Evolutionary conservation across 2,888 invertebrate species (phyloP).

Genomic region (Hirtodrosophila alboralis): DNA sequence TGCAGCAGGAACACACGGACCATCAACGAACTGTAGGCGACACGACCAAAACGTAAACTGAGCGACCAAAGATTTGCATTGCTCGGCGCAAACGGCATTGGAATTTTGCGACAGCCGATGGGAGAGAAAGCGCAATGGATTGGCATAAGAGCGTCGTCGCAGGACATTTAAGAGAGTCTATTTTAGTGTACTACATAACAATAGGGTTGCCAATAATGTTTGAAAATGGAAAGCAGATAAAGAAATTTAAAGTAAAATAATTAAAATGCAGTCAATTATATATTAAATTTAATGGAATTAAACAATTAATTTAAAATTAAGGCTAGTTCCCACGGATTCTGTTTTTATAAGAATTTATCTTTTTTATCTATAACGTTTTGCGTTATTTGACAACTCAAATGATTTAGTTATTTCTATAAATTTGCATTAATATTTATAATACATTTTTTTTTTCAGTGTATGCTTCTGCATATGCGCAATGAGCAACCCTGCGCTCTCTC

Average conservation of each 20-base stretch:
- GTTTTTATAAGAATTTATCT: too few relatives aligned
- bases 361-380: too few relatives aligned
- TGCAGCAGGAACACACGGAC: constrained; percentile 56
- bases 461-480: constrained; percentile 64
- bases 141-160: constrained; percentile 20
- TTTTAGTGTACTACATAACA: background rate
- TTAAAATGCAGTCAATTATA: too few relatives aligned
- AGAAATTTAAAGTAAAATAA: too few relatives aligned
- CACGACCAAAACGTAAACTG: constrained; percentile 75
- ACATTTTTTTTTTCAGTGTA: constrained; percentile 46
- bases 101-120: constrained; percentile 63
- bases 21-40: constrained; percentile 59
- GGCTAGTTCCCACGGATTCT: too few relatives aligned
- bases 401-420: too few relatives aligned
- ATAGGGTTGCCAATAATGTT: constrained; percentile 15
- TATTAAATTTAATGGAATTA: too few relatives aligned
- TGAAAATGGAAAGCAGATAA: too few relatives aligned
- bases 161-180: constrained; percentile 41
- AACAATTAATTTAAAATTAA: too few relatives aligned
- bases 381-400: too few relatives aligned
- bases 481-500: constrained; percentile 24
- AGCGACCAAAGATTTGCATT: constrained; percentile 41
- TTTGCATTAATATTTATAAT: too few relatives aligned
- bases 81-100: constrained; percentile 53
- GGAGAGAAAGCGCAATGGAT: constrained; percentile 16